phyloP scores from a whole-genome alignment of 2,888 invertebrate species.

The Euspilapteryx auroguttella region DNA sequence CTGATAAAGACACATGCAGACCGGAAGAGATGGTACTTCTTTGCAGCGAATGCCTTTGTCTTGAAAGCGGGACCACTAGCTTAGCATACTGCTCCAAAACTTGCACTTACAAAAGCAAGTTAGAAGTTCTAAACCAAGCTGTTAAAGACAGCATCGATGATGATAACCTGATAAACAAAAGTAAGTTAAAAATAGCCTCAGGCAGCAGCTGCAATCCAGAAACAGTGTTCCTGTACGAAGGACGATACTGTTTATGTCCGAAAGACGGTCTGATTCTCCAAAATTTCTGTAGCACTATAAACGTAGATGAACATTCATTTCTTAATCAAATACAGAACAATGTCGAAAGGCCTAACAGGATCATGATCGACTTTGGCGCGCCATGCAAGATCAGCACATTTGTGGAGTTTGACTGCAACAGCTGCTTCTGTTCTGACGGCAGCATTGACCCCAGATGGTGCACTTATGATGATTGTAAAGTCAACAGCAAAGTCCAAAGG shows the following conservation, averaged over 20 bases:
- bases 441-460: constrained; percentile 43
- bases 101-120: constrained; percentile 26
- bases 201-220: neutral
- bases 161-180: neutral
- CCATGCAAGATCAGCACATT: constrained; percentile 36
- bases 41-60: constrained; percentile 39
- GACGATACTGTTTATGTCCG: neutral
- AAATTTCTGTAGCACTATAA: too few species aligned
- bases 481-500: constrained; percentile 20
- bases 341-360: too few species aligned
- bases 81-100: constrained; percentile 26
- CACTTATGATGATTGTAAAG: constrained; percentile 36
- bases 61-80: constrained; percentile 16
- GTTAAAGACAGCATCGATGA: constrained; percentile 13
- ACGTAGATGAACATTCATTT: too few species aligned
- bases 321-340: too few species aligned
- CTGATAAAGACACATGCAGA: constrained; percentile 17
- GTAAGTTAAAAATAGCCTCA: neutral
- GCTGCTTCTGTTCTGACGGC: constrained; percentile 38
- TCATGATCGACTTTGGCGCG: constrained; percentile 15
- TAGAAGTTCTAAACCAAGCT: constrained; percentile 25
- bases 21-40: constrained; percentile 31
- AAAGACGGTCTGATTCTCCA: too few species aligned
- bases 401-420: constrained; percentile 40
- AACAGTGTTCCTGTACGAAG: neutral